These are phyloP conservation scores for Emys orbicularis DNA, from an alignment of 2,797 vertebrate species.

Conservation along the genomic window DNA sequence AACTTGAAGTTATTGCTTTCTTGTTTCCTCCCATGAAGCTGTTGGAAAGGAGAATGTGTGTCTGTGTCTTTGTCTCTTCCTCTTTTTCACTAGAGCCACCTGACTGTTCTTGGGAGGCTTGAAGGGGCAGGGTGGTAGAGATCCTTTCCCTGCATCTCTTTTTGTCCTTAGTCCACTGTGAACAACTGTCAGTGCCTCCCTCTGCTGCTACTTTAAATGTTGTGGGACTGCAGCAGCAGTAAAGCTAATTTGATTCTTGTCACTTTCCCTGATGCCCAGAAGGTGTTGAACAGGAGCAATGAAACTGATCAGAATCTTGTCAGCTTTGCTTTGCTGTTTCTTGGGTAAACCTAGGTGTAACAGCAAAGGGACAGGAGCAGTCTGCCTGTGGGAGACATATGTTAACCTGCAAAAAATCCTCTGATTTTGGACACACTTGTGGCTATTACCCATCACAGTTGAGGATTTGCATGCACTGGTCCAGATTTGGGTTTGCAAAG, in stretches of 20 bases:
- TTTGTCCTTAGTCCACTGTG: background rate
- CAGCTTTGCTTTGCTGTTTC: constrained; percentile 3
- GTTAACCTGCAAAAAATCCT: background rate
- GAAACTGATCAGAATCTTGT: background rate
- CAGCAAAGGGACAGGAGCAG: background rate
- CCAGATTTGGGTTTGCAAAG: constrained; percentile 23
- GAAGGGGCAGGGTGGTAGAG: rapidly evolving
- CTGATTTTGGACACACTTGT: background rate
- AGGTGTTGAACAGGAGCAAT: background rate
- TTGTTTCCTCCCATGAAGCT: background rate
- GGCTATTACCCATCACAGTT: background rate
- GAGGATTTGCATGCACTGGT: background rate
- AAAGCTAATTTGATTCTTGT: background rate
- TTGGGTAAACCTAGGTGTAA: background rate
- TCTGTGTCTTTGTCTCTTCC: background rate
- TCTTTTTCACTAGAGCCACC: background rate
- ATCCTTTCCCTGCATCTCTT: rapidly evolving
- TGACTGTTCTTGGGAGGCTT: background rate
- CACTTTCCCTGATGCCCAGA: background rate
- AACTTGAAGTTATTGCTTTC: background rate
- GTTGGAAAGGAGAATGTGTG: background rate
- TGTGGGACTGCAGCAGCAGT: background rate
- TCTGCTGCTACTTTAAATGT: background rate
- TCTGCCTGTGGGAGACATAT: background rate
- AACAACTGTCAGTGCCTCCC: rapidly evolving